These are phyloP conservation scores for Nipponacmea schrenckii DNA, from an alignment of 2,888 invertebrate genomes.

Conservation along the genomic window DNA sequence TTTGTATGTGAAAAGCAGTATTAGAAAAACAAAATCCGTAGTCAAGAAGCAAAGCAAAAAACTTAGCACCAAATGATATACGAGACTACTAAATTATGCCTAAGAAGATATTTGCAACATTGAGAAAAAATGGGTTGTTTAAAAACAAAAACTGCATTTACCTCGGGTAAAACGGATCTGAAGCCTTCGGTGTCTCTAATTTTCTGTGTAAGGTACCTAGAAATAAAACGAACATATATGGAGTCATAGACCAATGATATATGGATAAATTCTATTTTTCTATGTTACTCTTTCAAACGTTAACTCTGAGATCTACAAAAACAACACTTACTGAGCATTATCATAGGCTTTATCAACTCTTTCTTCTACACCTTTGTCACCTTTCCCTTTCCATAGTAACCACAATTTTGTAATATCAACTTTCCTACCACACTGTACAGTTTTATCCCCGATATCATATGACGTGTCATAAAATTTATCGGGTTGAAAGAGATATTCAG, in stretches of 20 bases:
- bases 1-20: no score
- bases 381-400: slow-evolving; percentile 59
- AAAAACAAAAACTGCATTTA: slow-evolving; percentile 18
- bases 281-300: no score
- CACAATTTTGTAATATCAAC: slow-evolving; percentile 59
- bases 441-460: slow-evolving; percentile 61
- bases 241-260: no score
- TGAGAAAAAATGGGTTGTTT: no score
- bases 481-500: slow-evolving; percentile 61
- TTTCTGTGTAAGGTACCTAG: slow-evolving; percentile 42
- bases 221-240: no score
- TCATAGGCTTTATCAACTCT: slow-evolving; percentile 48
- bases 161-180: slow-evolving; percentile 43
- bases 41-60: no score
- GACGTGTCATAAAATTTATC: slow-evolving; percentile 61
- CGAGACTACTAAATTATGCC: no score
- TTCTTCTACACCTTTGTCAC: slow-evolving; percentile 45
- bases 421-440: slow-evolving; percentile 61
- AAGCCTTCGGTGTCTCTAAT: slow-evolving; percentile 43
- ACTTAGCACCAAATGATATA: no score
- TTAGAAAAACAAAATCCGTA: no score
- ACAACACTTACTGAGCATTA: slow-evolving; percentile 41
- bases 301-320: no score
- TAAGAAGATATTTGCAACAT: no score
- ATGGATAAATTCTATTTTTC: no score